phyloP scores from a whole-genome alignment of 2,888 invertebrate species.

The Noctua fimbriata region DNA sequence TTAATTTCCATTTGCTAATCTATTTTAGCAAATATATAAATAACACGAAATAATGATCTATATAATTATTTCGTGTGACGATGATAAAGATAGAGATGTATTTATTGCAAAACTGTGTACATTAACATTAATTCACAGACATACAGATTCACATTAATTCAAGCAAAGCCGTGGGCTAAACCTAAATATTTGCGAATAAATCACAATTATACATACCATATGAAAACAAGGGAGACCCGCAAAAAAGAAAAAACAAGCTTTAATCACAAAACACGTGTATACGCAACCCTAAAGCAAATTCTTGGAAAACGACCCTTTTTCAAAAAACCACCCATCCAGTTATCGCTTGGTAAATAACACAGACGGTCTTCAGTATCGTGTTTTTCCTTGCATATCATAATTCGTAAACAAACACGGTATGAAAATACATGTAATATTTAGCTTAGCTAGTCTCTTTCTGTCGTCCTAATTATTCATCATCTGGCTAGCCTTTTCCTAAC shows the following conservation, averaged over 20 bases:
- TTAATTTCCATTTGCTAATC: background rate
- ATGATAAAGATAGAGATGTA: too few species aligned
- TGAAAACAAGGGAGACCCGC: background rate
- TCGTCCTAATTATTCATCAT: too few species aligned
- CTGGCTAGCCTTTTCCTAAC: too few species aligned
- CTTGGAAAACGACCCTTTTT: background rate
- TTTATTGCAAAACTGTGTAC: too few species aligned
- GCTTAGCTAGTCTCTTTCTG: background rate
- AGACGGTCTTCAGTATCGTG: background rate
- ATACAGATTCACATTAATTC: background rate
- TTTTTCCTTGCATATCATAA: background rate
- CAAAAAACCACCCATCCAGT: background rate
- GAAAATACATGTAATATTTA: background rate
- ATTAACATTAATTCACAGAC: too few species aligned
- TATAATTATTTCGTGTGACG: background rate
- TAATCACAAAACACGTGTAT: background rate
- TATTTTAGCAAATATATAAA: background rate
- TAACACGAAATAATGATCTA: too few species aligned
- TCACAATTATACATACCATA: background rate
- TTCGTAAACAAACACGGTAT: background rate
- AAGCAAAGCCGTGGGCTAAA: background rate
- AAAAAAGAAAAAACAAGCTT: slow-evolving; percentile 2
- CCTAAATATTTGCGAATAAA: background rate
- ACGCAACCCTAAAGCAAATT: background rate
- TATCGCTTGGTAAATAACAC: slow-evolving; percentile 23